Evolutionary conservation across 1,140 invertebrate genomes (phyloP), one percentile per base, ranked within the genome.

Genomic region (Drosophila kanapiae): DNA sequence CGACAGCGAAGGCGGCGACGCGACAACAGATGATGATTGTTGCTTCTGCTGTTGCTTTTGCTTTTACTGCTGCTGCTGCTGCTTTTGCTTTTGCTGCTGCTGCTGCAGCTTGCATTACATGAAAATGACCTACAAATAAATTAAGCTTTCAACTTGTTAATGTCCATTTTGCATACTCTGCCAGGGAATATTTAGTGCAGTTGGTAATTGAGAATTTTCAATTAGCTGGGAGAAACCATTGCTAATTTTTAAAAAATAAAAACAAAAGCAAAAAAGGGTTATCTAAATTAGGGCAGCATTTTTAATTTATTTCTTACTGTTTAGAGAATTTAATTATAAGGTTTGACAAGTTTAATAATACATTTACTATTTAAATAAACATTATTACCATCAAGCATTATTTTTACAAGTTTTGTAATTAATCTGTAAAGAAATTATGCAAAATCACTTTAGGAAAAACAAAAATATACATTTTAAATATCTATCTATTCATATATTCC

Each of bases 51-150:
- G 40, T 14, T 18, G 48, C 35, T 53, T 57, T 38, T 27, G 49
- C 6, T 38, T 54, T n/a, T 45, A 35, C 18, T 16, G 45, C 33
- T 51, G 57, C 43, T 27, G 45, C 6, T 35, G 58, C 11, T 54
- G 56, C 8, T 45, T 42, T 6, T 18, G 29, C 13, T 45, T 43
- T n/a, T 65, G 60, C 23, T 65, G 69, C 37, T 62, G 70, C 61
- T 82, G 76, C 57, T 62, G 48, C 56, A 78, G 69, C 59, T 80
- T 58, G 74, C 60, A 81, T 85, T 81, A 78, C 82, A 85, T 86
- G 78, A 85, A 85, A 85, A 85, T 86, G 82, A 85, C 78, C 82
- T 85, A 86, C 75, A 85, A 86, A 85, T 82, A 82, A 85, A 78
- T 86, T 78, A 60, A 81, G 60, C 68, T 71, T 62, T 63, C 77